phyloP scores from a whole-genome alignment of 2,113 vertebrate species.

The Eira barbara region DNA sequence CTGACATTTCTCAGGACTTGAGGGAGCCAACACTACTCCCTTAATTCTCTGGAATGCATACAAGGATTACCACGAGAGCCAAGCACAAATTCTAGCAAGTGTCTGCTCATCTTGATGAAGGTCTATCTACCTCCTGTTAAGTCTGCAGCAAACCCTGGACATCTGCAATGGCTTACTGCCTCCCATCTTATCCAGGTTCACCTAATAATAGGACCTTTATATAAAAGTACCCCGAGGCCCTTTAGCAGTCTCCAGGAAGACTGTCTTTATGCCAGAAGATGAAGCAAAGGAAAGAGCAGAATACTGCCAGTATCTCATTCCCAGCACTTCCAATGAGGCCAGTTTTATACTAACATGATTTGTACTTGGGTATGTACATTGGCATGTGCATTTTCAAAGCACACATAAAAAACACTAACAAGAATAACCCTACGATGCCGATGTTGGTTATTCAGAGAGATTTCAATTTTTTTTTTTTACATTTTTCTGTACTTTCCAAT shows the following conservation, averaged over 20 bases:
- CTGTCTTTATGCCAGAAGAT: background rate
- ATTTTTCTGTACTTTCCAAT: background rate
- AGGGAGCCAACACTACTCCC: background rate
- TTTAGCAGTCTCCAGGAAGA: background rate
- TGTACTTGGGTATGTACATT: background rate
- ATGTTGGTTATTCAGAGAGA: background rate
- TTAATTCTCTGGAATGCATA: background rate
- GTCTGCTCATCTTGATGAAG: background rate
- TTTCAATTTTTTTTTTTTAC: background rate
- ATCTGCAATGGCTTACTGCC: background rate
- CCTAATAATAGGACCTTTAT: background rate
- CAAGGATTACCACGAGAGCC: rapidly evolving
- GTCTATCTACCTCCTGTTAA: background rate
- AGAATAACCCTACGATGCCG: background rate
- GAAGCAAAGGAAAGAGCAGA: background rate
- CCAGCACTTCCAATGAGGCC: background rate
- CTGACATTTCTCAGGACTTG: background rate
- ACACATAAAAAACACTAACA: background rate
- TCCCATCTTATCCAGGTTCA: background rate
- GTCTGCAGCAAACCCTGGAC: background rate
- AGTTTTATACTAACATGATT: background rate
- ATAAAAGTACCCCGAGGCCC: background rate
- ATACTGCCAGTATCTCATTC: background rate
- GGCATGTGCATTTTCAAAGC: background rate
- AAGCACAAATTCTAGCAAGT: background rate